Conservation (phyloP, 2,888 invertebrate genomes). For the Ennomos erosarius region DNA sequence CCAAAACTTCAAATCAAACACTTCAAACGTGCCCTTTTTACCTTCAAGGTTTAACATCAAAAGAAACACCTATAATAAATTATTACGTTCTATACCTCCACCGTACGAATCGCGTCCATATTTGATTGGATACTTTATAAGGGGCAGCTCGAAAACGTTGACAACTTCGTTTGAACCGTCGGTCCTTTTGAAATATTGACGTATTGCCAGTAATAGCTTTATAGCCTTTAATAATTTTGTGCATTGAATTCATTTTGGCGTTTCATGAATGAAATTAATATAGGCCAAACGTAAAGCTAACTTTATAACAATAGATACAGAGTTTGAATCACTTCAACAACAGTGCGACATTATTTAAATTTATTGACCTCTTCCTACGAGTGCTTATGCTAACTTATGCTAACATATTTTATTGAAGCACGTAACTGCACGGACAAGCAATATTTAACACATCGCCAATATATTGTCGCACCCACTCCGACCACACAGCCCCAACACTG, state of each 20-base stretch:
- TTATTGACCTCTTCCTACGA: too few relatives aligned
- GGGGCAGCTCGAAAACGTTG: slow-evolving; percentile 31
- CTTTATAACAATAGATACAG: too few relatives aligned
- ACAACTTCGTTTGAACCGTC: slow-evolving; percentile 34
- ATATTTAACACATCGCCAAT: too few relatives aligned
- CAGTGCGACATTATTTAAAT: too few relatives aligned
- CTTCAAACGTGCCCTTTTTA: slow-evolving; percentile 15
- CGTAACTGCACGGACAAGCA: too few relatives aligned
- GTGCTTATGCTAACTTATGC: too few relatives aligned
- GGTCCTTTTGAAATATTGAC: slow-evolving; percentile 19
- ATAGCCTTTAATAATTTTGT: slow-evolving; percentile 1
- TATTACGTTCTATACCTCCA: slow-evolving; percentile 39
- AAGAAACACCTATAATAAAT: slow-evolving; percentile 41
- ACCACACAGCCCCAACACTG: too few relatives aligned
- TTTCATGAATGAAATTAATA: too few relatives aligned
- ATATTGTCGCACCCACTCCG: too few relatives aligned
- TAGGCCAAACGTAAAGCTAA: too few relatives aligned
- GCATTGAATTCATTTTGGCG: background rate
- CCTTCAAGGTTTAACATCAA: slow-evolving; percentile 22
- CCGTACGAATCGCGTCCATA: slow-evolving; percentile 36
- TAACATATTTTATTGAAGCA: too few relatives aligned
- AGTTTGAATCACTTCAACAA: too few relatives aligned
- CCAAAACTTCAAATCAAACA: background rate
- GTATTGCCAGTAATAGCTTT: slow-evolving; percentile 17
- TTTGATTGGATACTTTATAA: slow-evolving; percentile 36